Evolutionary conservation across 2,888 invertebrate genomes (phyloP), one percentile per base, ranked within the genome.

Genomic region (Caenorhabditis auriculariae): DNA sequence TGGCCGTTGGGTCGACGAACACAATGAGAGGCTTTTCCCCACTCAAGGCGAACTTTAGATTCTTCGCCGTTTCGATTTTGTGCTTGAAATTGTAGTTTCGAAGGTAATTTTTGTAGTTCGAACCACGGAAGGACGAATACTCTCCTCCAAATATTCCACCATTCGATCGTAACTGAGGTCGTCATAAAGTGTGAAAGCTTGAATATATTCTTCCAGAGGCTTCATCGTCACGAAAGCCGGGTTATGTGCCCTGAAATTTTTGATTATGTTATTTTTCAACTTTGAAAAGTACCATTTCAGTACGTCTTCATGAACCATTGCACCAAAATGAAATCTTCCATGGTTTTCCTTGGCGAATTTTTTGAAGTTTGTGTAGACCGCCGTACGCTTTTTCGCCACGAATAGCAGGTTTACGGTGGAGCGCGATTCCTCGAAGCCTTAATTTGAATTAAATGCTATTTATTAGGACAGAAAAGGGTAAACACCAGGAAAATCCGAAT

Each of bases 161-260:
- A 69, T 69, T 37, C 50, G 39, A 17, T 59, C 56, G 27, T 43
- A 62, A 12, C 54, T 48, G 12, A 64, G 26, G 26, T 69, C 61
- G 7, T 61, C 46, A 43, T 57, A 50, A 1, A 64, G 26, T 2
- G 63, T 60, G 41, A 61, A 61, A 12, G 66, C 69, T 47, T 64
- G 53, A 0, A 49, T 46, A 32, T 54, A 59, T 23, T 37, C 27
- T 37, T 70, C 70, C 1, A 37, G 17, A 4, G 70, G 70, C 38
- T 70, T 70, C 55, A 66, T 61, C 4, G 67, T 63, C 38, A 70
- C 61, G 7, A 70, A 58, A 2, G 70, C 70, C 2, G 70, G 70
- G 21, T 67, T 52, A 32, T 53, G 43, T 9, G 63, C 49, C 64
- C 59, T 55, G 44, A 41, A 53, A 39, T 27, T 39, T 42, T 27